A percentile compares a stretch with the other conserved stretches of the same genome.
Evolutionary conservation across 2,888 invertebrate species (phyloP).

Genomic region (Habroteleia sp.): DNA sequence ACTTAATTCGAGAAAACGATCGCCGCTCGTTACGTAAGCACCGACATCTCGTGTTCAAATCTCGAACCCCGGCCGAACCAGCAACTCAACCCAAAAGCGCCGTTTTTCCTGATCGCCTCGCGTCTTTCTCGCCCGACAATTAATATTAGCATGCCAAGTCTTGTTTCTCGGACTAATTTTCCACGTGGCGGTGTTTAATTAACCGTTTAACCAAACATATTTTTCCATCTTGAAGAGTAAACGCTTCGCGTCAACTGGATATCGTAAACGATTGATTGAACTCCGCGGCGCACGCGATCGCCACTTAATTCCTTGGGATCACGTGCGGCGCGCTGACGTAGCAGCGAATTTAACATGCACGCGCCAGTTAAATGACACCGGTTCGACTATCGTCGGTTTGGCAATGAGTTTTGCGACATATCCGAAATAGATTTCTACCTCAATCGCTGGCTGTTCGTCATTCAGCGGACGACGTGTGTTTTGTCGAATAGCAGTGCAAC

Average conservation of each 20-base stretch:
- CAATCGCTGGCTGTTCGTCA: conserved; percentile 42
- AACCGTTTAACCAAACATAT: conserved; percentile 3
- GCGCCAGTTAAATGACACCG: conserved; percentile 43
- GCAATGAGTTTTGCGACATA: conserved; percentile 67
- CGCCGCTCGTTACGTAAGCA: too few species aligned
- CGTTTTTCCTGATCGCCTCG: background rate
- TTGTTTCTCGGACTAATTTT: conserved; percentile 15
- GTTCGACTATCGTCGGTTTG: conserved; percentile 61
- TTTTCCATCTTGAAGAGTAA: conserved; percentile 4
- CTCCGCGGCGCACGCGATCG: conserved; percentile 36
- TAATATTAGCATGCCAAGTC: conserved; percentile 36
- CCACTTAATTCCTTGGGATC: conserved; percentile 30
- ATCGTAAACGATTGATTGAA: conserved; percentile 24
- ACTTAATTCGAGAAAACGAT: too few species aligned
- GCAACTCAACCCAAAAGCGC: too few species aligned
- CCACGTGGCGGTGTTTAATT: conserved; percentile 6
- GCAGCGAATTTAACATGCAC: conserved; percentile 40
- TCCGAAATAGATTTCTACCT: conserved; percentile 58
- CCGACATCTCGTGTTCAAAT: too few species aligned
- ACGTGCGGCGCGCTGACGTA: conserved; percentile 35
- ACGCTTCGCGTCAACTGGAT: conserved; percentile 1
- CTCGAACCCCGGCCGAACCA: too few species aligned
- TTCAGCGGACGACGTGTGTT: conserved; percentile 39
- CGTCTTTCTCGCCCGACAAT: conserved; percentile 1
- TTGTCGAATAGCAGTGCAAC: conserved; percentile 43